phyloP scores from a whole-genome alignment of 1,140 invertebrate genomes.

The Cherax destructor region DNA sequence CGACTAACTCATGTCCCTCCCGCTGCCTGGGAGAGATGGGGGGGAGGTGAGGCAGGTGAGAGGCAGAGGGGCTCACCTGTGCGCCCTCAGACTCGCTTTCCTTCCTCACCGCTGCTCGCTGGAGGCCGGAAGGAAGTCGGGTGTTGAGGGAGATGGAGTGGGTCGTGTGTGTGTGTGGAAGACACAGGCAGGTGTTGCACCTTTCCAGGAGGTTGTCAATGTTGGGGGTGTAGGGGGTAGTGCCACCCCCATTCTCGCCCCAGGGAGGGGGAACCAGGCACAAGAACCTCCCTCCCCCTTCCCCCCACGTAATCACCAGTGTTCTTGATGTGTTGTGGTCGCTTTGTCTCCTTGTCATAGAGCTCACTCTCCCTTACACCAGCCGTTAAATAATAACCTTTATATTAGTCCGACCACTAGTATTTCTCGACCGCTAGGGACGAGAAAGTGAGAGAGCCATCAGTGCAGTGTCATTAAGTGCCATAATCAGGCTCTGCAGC shows the following conservation, averaged over 20 bases:
- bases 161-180: neutral
- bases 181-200: neutral
- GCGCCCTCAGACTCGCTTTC: neutral
- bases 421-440: neutral
- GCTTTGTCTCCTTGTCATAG: neutral
- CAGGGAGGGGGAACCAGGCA: neutral
- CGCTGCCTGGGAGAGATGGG: slow-evolving; percentile 1
- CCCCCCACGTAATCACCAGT: slow-evolving; percentile 26
- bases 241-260: too few relatives aligned
- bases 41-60: slow-evolving; percentile 25
- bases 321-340: neutral
- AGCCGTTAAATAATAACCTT: slow-evolving; percentile 42
- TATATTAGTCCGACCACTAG: neutral
- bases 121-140: neutral
- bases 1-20: slow-evolving; percentile 5
- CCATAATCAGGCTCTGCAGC: neutral
- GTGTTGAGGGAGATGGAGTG: too few relatives aligned
- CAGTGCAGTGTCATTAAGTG: neutral
- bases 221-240: neutral
- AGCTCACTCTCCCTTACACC: slow-evolving; percentile 25
- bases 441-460: neutral
- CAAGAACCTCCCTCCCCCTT: neutral
- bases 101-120: neutral
- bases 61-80: neutral
- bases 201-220: slow-evolving; percentile 5